These are phyloP conservation scores for Sylvietta virens DNA, from an alignment of 2,113 vertebrate genomes.

Conservation along the genomic window DNA sequence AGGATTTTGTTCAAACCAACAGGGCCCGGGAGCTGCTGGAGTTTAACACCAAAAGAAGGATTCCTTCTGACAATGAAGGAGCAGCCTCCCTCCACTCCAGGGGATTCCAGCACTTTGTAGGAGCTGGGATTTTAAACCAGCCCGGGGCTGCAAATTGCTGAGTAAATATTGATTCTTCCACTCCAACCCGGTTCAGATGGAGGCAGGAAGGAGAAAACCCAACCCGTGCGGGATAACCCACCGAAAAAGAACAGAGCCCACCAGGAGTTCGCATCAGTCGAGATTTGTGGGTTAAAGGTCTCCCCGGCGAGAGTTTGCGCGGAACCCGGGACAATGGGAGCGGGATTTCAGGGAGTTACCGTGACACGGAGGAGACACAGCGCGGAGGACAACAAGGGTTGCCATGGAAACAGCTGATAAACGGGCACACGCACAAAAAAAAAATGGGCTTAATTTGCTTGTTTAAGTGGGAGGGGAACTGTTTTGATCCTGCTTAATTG, in stretches of 20 bases:
- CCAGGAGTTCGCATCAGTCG: too few relatives aligned
- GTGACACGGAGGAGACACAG: background rate
- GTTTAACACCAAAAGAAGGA: background rate
- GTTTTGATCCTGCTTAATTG: slow-evolving; percentile 31
- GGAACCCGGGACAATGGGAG: slow-evolving; percentile 13
- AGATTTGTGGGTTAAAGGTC: background rate
- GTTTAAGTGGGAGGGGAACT: slow-evolving; percentile 47
- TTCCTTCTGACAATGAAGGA: background rate
- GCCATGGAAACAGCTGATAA: slow-evolving; percentile 35
- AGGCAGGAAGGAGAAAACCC: background rate
- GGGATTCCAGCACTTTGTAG: background rate
- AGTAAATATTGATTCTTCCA: background rate
- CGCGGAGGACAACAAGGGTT: slow-evolving; percentile 14
- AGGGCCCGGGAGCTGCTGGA: background rate
- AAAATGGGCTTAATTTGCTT: slow-evolving; percentile 22
- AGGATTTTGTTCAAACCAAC: background rate
- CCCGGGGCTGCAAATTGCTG: background rate
- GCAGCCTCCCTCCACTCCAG: background rate
- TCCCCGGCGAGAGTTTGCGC: background rate
- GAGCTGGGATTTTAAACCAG: background rate
- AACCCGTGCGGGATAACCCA: background rate
- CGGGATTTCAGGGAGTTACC: slow-evolving; percentile 1
- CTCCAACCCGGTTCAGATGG: fast-evolving
- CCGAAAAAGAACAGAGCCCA: background rate
- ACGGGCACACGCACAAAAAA: background rate